Percentiles rank a stretch among this genome's conserved stretches.
phyloP scores from a whole-genome alignment of 2,888 invertebrate genomes.

The Colletes collaris region DNA sequence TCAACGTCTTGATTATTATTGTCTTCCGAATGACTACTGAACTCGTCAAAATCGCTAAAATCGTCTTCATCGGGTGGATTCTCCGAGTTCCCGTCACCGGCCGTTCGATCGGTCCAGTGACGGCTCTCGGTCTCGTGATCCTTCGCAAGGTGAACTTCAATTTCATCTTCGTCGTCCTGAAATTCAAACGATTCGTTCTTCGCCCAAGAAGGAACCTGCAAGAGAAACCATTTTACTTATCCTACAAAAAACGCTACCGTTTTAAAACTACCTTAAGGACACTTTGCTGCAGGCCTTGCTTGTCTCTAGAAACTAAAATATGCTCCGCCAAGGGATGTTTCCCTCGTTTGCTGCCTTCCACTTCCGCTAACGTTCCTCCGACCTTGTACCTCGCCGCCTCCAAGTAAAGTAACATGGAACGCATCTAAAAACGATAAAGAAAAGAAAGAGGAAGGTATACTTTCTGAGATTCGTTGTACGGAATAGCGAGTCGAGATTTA shows the following conservation, averaged over 20 bases:
- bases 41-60: conserved; percentile 90
- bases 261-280: conserved; percentile 87
- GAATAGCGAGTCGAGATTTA: not conserved
- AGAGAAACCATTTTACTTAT: not conserved
- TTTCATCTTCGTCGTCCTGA: conserved; percentile 78
- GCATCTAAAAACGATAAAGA: conserved; percentile 86
- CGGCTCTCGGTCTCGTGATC: conserved; percentile 79
- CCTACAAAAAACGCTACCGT: not conserved
- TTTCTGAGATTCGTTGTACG: not conserved
- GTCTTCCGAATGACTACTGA: conserved; percentile 80
- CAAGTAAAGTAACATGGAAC: conserved; percentile 95
- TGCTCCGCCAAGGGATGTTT: conserved; percentile 93
- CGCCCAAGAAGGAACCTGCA: conserved; percentile 90
- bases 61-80: conserved; percentile 88
- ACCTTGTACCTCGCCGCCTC: conserved; percentile 96
- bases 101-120: conserved; percentile 90
- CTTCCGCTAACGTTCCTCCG: conserved; percentile 91
- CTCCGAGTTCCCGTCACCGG: conserved; percentile 91
- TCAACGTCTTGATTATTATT: conserved; percentile 83
- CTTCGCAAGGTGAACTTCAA: conserved; percentile 75
- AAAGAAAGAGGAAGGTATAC: not conserved
- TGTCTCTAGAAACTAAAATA: conserved; percentile 94
- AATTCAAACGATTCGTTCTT: conserved; percentile 86
- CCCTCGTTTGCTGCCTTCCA: conserved; percentile 90
- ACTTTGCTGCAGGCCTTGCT: conserved; percentile 94